A percentile compares a stretch with the other conserved stretches of the same genome.
Conservation (phyloP, 2,797 vertebrate species). For the Pogonophryne albipinna region DNA sequence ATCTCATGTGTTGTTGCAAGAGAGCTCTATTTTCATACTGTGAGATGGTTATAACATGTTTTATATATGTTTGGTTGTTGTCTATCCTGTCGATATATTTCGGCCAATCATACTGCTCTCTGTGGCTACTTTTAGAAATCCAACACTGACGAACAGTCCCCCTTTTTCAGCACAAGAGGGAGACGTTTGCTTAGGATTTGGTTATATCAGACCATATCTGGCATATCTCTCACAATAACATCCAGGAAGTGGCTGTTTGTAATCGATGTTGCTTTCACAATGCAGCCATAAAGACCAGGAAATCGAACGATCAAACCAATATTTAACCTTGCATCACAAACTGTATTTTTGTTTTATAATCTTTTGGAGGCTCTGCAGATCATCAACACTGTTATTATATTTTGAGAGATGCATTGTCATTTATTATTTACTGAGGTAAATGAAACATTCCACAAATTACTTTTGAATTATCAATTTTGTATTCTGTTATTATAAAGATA, state of each 20-base stretch:
- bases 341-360: neutral
- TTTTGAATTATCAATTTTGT: slow-evolving; percentile 13
- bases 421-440: neutral
- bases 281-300: neutral
- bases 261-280: neutral
- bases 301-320: neutral
- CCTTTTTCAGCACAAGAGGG: slow-evolving; percentile 67
- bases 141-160: neutral
- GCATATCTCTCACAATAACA: neutral
- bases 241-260: neutral
- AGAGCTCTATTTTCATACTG: slow-evolving; percentile 4
- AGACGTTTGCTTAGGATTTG: neutral
- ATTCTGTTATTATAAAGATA: neutral
- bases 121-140: neutral
- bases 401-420: too few species aligned
- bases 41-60: neutral
- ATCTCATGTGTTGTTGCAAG: slow-evolving; percentile 2
- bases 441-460: slow-evolving; percentile 1
- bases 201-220: neutral
- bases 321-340: neutral
- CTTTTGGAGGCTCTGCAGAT: neutral
- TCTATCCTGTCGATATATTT: neutral
- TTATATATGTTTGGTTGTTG: neutral
- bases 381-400: neutral
- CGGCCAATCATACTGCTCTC: neutral